Base-by-base conservation (phyloP, 2,888 invertebrate species). In the Dicyrtoma fusca region DNA sequence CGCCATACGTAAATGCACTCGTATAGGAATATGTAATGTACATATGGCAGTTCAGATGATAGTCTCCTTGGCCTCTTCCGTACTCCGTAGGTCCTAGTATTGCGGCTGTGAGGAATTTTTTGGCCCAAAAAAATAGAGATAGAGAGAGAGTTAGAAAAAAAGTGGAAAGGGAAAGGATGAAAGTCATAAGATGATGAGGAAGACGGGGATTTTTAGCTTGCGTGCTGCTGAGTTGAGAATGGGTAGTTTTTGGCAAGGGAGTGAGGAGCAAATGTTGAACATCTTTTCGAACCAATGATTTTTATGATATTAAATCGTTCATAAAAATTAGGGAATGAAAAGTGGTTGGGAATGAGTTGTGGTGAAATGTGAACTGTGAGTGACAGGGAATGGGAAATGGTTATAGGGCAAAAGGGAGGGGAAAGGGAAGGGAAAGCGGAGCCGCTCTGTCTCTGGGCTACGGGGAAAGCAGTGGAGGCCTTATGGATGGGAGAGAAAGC, bases 281-380 rank as follows among this genome's bases (percentile, higher is more conserved):
- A 72, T 72, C 51, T 72, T 72, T 49, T 68, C 71, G 65, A 68
- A 62, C 53, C 66, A 72, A 68, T 68, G 72, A 68, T 68, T 72
- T 66, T 72, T 62, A 72, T 72, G 62, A 51, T 61, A 72, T 72
- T 72, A 62, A 61, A 62, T 72, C 66, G 34, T 61, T 61, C 61
- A 61, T 61, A 61, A 61, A 61, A 61, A 61, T 61, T 34, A 44
- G 55, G 42, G 44, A 55, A 23, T 21, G 55, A 55, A 62, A 69
- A 68, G 62, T 68, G 61, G 62, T 72, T 61, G 59, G 51, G 51
- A 64, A 62, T 63, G 69, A 69, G 72, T 69, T 69, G 62, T 69
- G 70, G 69, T 44, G 66, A 63, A 65, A 63, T 59, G 61, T 44
- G 42, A 47, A 57, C 19, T 26, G 23, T 14, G 34, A 34, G 34